Evolutionary conservation across 2,888 invertebrate genomes (phyloP), one percentile per base, ranked within the genome.

Genomic region (Dryococelus australis): DNA sequence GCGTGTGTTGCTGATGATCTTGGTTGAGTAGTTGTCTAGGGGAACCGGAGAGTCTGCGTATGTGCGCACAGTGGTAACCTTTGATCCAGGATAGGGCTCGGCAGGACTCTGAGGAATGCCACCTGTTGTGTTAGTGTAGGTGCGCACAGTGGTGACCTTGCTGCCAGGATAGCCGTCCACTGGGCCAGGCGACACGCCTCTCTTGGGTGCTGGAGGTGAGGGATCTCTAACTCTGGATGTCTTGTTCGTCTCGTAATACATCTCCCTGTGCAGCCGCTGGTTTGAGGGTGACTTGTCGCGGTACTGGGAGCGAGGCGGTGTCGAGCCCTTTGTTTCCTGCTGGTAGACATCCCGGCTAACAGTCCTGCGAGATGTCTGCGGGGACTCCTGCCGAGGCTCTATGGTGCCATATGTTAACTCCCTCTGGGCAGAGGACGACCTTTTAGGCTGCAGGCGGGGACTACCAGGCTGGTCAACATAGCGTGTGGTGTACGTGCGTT

Each of bases 221-320:
- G 85, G 80, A 4, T 87, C 86, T n/a, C 79, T 43, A n/a, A 86
- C 83, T 43, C 85, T 84, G 13, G 88, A 83, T 26, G 87, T 85
- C 83, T 83, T 85, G 35, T 53, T 86, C 16, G 53, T 80, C 20
- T 88, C 86, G 26, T 88, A 86, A 86, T 85, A 87, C 28, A 89
- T 27, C 43, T 89, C 89, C 51, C 88, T 86, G 28, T 89, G 88
- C n/a, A 89, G 88, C 13, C 89, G 87, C 85, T 88, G 88, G 28
- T 87, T 87, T 26, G 88, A 87, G 43, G 89, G 89, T 10, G 89
- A 89, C 86, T 89, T 89, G 88, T 89, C 89, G 24, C 89, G 87
- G 79, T 89, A 89, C n/a, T 86, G 87, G n/a, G 84, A 80, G 47
- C 84, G 83, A 28, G 88, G 81, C 35, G 87, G 65, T 47, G 79